Evolutionary conservation across 2,888 invertebrate species (phyloP).

Genomic region (Hoplodrina ambigua): DNA sequence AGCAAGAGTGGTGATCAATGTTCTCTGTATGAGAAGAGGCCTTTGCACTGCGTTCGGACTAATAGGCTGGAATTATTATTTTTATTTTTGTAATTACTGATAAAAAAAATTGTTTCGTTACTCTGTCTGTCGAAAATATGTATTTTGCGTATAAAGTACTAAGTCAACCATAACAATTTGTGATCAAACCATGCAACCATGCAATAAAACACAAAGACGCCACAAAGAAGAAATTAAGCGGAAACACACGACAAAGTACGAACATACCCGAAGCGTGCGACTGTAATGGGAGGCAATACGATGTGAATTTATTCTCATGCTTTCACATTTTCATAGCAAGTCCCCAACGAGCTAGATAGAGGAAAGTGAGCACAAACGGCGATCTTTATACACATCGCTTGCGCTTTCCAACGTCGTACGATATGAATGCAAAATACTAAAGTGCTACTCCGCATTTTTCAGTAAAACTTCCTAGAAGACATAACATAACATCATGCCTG

Average conservation of each 20-base stretch:
- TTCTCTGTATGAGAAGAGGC: too few relatives aligned
- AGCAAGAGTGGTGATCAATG: too few relatives aligned
- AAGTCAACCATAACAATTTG: too few relatives aligned
- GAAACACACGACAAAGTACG: constrained; percentile 40
- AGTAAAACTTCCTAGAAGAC: constrained; percentile 1
- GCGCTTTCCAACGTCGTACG: constrained; percentile 28
- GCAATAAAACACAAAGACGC: background rate
- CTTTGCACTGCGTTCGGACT: too few relatives aligned
- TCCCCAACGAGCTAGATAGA: constrained; percentile 35
- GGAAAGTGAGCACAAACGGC: constrained; percentile 35
- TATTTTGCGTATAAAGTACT: too few relatives aligned
- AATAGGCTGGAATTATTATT: too few relatives aligned
- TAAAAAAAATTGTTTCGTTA: too few relatives aligned
- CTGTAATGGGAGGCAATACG: constrained; percentile 50
- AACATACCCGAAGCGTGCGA: constrained; percentile 46
- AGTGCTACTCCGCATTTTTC: constrained; percentile 5
- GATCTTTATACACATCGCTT: constrained; percentile 40
- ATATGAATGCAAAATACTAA: constrained; percentile 47
- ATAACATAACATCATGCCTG: background rate
- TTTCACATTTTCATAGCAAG: constrained; percentile 45
- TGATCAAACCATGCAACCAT: background rate
- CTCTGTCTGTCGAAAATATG: too few relatives aligned
- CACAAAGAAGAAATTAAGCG: constrained; percentile 25
- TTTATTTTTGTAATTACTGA: too few relatives aligned
- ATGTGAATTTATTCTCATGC: constrained; percentile 43